Conservation (phyloP, 2,113 vertebrate species). For the Heptranchias perlo region DNA sequence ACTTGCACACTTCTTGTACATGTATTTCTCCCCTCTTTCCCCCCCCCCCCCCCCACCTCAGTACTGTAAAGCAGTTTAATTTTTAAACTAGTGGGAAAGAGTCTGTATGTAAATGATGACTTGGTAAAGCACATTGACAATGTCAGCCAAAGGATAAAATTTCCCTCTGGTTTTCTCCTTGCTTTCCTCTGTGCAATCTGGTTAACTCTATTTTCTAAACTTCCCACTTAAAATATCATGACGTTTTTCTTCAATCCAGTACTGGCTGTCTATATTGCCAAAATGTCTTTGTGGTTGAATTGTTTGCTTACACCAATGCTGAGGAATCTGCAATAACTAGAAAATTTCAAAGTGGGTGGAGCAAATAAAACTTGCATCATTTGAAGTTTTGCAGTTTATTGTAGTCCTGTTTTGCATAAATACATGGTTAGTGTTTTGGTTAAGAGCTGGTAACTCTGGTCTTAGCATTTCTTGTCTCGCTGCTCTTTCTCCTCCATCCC, state of each 20-base stretch:
- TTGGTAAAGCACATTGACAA: background rate
- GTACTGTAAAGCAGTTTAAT: background rate
- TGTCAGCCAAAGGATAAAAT: background rate
- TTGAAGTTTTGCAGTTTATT: background rate
- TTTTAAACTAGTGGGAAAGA: background rate
- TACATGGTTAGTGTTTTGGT: background rate
- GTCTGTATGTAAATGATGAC: background rate
- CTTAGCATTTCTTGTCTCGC: background rate
- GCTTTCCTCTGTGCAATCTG: background rate
- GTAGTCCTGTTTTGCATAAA: background rate
- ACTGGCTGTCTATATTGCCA: background rate
- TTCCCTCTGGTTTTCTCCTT: background rate
- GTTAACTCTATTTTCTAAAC: background rate
- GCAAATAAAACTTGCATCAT: background rate
- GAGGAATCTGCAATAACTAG: background rate
- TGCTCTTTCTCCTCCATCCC: background rate
- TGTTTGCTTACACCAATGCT: background rate
- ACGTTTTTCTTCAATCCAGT: background rate
- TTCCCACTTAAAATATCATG: background rate
- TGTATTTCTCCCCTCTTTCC: background rate
- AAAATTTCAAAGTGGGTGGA: background rate
- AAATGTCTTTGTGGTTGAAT: background rate
- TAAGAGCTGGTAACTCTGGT: background rate
- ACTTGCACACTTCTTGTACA: background rate
- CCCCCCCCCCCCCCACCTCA: background rate